Evolutionary conservation across 1,140 invertebrate species (phyloP).

Genomic region (Muscidifurax raptorellus): DNA sequence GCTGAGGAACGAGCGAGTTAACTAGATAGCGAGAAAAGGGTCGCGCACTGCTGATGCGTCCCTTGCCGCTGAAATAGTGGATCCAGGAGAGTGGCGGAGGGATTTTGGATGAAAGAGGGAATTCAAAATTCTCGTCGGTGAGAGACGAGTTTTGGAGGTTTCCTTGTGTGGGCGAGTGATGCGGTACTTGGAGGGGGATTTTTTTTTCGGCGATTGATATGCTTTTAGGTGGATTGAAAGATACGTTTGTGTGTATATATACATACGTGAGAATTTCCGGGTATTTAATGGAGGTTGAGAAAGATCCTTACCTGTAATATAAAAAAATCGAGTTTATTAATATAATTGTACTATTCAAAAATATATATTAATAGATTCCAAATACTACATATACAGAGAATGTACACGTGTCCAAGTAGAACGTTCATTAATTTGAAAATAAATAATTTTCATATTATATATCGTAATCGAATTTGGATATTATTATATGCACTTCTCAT

Average conservation of each 20-base stretch:
- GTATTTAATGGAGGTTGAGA: neutral
- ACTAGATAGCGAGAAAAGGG: conserved; percentile 61
- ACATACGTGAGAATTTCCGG: neutral
- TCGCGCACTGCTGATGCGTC: conserved; percentile 39
- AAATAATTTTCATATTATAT: no score
- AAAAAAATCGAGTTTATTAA: neutral
- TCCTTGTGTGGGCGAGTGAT: neutral
- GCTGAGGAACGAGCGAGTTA: conserved; percentile 58
- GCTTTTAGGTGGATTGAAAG: neutral
- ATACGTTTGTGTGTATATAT: neutral
- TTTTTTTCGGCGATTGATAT: neutral
- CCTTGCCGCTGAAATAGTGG: conserved; percentile 56
- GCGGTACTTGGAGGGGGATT: neutral
- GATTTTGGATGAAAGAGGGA: conserved; percentile 54
- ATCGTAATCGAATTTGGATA: no score
- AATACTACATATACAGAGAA: neutral
- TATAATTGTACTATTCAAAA: neutral
- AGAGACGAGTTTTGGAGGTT: neutral
- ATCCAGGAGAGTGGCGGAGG: conserved; percentile 22
- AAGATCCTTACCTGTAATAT: neutral
- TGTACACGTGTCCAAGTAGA: no score
- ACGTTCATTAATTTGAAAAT: no score
- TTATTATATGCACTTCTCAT: no score
- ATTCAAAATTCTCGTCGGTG: conserved; percentile 63
- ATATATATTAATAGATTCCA: neutral